Evolutionary conservation across 2,888 invertebrate genomes (phyloP), one percentile per base, ranked within the genome.

Genomic region (Psylliodes chrysocephalus): DNA sequence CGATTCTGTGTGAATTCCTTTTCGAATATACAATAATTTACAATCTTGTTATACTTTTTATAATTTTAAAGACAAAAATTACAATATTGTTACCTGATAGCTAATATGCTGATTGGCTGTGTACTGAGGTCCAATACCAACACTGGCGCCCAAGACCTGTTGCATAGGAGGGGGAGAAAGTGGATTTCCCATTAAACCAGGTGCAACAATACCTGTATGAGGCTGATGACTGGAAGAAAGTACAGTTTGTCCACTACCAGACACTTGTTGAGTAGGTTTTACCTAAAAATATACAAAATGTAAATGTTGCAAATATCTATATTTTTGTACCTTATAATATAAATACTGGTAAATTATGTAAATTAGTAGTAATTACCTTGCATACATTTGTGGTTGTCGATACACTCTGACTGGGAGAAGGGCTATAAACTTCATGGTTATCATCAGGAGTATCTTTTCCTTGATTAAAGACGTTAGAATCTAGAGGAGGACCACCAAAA

Each of bases 231-330:
- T 71, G 49, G 63, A 56, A 17, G 61, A 57, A 38, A 67, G 17
- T 33, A 79, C 78, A 69, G 81, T 81, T 77, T 84, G 85, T 73
- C 81, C 82, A 6, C 71, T 59, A 63, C 81, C 84, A 60, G 84
- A 84, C 35, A 93, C 88, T 82, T 94, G 95, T 81, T 95, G 94
- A 2, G 88, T 89, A 60, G 93, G 93, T 82, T 94, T 93, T 75
- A 93, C 93, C 87, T 89, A 14, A 42, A 51, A 54, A 25, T 51
- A 30, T 51, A 53, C 25, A 38, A 17, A 51, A 25, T 17, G 52
- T n/a, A 15, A 15, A 22, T n/a, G n/a, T 38, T 30, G 14, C 6
- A n/a, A 40, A n/a, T n/a, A n/a, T n/a, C n/a, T n/a, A n/a, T n/a
- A n/a, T n/a, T n/a, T n/a, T n/a, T n/a, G n/a, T n/a, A n/a, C n/a